Conservation (phyloP, 2,888 invertebrate genomes). For the Hemicrepidius hirtus region DNA sequence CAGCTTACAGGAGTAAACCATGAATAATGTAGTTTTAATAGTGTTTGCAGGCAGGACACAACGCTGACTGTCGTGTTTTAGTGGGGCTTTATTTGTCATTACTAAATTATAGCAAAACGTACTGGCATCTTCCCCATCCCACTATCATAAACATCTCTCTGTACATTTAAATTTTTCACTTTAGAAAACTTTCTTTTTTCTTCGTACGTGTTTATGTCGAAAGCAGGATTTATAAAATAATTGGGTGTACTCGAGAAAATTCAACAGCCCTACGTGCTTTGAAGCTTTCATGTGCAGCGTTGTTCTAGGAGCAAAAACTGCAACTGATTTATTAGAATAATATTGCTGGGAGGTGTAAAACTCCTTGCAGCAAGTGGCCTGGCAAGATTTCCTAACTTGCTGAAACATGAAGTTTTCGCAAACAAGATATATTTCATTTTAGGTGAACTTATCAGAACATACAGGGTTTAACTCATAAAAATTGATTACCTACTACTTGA, state of each 20-base stretch:
- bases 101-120: conserved; percentile 27
- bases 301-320: conserved; percentile 6
- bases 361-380: neutral
- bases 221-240: conserved; percentile 16
- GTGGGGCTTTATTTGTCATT: conserved; percentile 28
- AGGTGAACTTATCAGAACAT: neutral
- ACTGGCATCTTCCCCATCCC: neutral
- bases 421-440: conserved; percentile 11
- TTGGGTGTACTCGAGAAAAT: conserved; percentile 14
- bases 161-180: neutral
- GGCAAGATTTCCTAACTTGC: neutral
- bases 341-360: neutral
- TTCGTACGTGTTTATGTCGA: neutral
- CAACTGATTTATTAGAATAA: conserved; percentile 23
- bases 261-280: conserved; percentile 25
- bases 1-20: conserved; percentile 46
- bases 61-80: conserved; percentile 23
- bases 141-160: neutral
- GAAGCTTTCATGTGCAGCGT: conserved; percentile 19
- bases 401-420: neutral
- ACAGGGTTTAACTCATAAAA: too few relatives aligned
- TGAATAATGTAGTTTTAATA: conserved; percentile 46
- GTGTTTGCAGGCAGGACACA: conserved; percentile 35
- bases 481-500: too few relatives aligned
- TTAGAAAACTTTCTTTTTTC: neutral